Evolutionary conservation across 2,888 invertebrate genomes (phyloP).

Genomic region (Pyrrhosoma nymphula): DNA sequence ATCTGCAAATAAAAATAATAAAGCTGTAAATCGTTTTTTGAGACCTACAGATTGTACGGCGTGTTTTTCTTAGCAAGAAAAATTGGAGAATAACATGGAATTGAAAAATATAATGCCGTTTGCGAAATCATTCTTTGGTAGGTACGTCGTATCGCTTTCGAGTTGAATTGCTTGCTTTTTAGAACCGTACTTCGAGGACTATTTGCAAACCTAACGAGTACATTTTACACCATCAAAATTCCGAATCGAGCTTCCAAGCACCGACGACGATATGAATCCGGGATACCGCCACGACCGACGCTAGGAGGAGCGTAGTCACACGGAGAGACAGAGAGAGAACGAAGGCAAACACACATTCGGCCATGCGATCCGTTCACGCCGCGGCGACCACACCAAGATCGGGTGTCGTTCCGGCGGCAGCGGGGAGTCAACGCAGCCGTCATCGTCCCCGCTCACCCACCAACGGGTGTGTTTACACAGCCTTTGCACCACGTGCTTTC

Average conservation of each 20-base stretch:
- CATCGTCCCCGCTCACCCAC: background rate
- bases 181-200: background rate
- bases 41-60: too few species aligned
- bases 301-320: background rate
- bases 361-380: background rate
- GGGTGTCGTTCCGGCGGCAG: background rate
- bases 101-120: too few species aligned
- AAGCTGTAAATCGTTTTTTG: too few species aligned
- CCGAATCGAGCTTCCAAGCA: background rate
- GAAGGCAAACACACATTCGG: background rate
- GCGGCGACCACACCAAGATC: background rate
- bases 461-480: background rate
- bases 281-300: background rate
- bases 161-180: background rate
- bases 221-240: background rate
- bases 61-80: too few species aligned
- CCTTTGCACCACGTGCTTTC: background rate
- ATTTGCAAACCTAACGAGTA: background rate
- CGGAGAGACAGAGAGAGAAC: background rate
- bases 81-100: too few species aligned
- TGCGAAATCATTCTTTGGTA: too few species aligned
- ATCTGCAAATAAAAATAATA: too few species aligned
- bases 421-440: background rate
- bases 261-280: background rate
- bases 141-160: background rate